Evolutionary conservation across 1,140 invertebrate species (phyloP).

Genomic region (Hycleus phaleratus): DNA sequence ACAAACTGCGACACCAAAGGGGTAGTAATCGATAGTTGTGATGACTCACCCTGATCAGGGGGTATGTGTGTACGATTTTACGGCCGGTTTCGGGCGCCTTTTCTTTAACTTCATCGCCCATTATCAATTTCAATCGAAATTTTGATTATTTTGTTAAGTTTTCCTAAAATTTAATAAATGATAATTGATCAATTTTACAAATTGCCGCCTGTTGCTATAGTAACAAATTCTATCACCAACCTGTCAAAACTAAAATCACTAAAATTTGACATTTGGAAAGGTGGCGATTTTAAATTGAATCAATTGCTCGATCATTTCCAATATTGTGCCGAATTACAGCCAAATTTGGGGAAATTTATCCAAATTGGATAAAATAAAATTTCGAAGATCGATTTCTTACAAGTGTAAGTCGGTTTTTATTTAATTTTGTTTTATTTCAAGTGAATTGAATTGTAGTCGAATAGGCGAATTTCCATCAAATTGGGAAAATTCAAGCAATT

Average conservation of each 20-base stretch:
- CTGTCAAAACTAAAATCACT: neutral
- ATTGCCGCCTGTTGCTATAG: neutral
- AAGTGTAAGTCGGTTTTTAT: too few species aligned
- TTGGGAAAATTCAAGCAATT: too few species aligned
- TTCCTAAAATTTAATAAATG: neutral
- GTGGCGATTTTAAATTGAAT: neutral
- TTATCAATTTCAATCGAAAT: slow-evolving; percentile 30
- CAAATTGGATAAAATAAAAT: too few species aligned
- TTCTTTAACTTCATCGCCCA: slow-evolving; percentile 43
- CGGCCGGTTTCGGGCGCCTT: slow-evolving; percentile 47
- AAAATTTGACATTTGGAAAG: neutral
- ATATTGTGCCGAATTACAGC: too few species aligned
- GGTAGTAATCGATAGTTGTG: slow-evolving; percentile 13
- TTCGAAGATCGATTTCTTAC: too few species aligned
- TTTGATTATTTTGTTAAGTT: neutral
- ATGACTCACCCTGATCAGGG: slow-evolving; percentile 57
- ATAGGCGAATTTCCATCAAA: too few species aligned
- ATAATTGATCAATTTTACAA: slow-evolving; percentile 1
- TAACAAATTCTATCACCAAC: neutral
- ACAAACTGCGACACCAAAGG: slow-evolving; percentile 5
- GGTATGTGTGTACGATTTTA: slow-evolving; percentile 66
- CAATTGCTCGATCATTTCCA: neutral
- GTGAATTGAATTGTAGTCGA: too few species aligned
- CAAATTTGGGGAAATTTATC: too few species aligned
- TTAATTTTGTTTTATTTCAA: too few species aligned